phyloP scores from a whole-genome alignment of 1,140 invertebrate species.

The Drosophila guanche region DNA sequence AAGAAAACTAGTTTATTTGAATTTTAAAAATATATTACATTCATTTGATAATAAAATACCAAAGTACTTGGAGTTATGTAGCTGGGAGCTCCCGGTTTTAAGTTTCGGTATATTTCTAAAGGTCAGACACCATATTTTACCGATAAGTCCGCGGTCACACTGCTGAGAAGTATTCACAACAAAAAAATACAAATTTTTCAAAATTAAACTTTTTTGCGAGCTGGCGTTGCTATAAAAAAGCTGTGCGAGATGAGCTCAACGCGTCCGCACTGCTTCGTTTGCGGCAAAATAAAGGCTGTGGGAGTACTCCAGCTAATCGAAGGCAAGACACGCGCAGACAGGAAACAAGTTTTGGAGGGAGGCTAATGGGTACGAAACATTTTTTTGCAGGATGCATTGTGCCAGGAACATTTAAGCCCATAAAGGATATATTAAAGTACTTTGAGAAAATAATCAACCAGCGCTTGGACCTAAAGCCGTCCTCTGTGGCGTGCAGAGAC shows the following conservation, averaged over 20 bases:
- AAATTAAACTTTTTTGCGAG: no score
- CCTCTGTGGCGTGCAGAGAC: slow-evolving; percentile 55
- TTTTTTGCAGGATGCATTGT: slow-evolving; percentile 62
- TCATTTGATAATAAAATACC: no score
- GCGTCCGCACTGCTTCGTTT: slow-evolving; percentile 66
- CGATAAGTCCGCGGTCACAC: no score
- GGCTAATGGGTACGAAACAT: not conserved
- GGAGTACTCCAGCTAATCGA: slow-evolving; percentile 69
- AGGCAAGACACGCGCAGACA: slow-evolving; percentile 16
- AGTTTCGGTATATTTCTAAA: no score
- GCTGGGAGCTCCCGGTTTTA: no score
- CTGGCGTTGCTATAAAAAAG: no score
- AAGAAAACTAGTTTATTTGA: not conserved
- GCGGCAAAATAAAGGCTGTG: slow-evolving; percentile 62
- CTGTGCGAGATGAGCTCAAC: slow-evolving; percentile 48
- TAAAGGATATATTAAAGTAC: slow-evolving; percentile 67
- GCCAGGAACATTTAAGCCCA: slow-evolving; percentile 69
- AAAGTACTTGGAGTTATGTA: no score
- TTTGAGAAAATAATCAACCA: slow-evolving; percentile 71
- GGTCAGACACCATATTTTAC: no score
- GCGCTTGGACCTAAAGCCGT: slow-evolving; percentile 54
- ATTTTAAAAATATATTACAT: not conserved
- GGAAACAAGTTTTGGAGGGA: slow-evolving; percentile 1
- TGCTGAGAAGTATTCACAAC: no score
- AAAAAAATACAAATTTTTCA: no score